Percentiles rank a stretch among this genome's conserved stretches.
phyloP scores from a whole-genome alignment of 2,888 invertebrate species.

The Linnaemya vulpina region DNA sequence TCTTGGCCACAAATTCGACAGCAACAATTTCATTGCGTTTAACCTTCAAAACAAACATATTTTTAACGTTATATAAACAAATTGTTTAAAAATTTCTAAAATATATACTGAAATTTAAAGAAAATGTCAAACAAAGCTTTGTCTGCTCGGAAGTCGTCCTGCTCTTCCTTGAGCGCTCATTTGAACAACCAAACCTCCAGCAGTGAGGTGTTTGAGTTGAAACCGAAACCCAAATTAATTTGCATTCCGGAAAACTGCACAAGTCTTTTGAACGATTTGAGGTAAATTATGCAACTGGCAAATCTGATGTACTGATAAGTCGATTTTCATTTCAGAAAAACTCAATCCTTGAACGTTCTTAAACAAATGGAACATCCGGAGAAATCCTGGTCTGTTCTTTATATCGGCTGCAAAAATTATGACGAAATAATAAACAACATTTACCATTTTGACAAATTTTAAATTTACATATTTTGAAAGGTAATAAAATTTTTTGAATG shows the following conservation, averaged over 20 bases:
- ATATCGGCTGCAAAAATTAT: constrained; percentile 63
- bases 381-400: constrained; percentile 73
- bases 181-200: constrained; percentile 53
- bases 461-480: constrained; percentile 2
- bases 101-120: constrained; percentile 7
- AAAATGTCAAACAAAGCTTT: constrained; percentile 71
- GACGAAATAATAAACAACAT: background rate
- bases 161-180: constrained; percentile 59
- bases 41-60: background rate
- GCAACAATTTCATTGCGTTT: background rate
- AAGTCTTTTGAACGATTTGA: constrained; percentile 64
- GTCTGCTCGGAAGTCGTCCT: constrained; percentile 63
- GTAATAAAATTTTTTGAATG: no score
- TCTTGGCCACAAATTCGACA: background rate
- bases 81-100: background rate
- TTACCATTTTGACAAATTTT: background rate
- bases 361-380: constrained; percentile 65
- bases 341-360: constrained; percentile 66
- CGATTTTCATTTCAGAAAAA: constrained; percentile 59
- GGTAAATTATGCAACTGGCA: constrained; percentile 39
- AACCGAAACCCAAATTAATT: constrained; percentile 72
- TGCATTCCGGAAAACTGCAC: constrained; percentile 73
- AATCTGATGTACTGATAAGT: no score
- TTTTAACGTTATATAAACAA: background rate
- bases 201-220: constrained; percentile 72